Base-by-base conservation (phyloP, 2,888 invertebrate species). In the Oligia strigilis region DNA sequence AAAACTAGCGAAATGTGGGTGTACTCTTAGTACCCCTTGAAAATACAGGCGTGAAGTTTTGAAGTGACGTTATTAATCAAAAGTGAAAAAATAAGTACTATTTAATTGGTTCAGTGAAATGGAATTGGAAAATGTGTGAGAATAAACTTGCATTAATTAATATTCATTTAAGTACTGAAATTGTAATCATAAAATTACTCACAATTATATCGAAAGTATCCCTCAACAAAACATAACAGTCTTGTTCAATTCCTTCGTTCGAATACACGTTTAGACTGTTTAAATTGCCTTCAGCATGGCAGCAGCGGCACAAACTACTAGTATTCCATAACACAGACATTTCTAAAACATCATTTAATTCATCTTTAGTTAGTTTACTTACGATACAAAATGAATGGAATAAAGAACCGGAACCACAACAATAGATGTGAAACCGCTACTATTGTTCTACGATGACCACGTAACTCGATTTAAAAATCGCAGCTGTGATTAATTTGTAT, bases 221-320 rank as follows among this genome's bases (percentile, higher is more conserved):
- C 75, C 87, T 88, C 62, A 95, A 83, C 88, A 94, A 92, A 67
- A 89, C 83, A 40, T 88, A 89, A 83, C 93, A 95, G 6, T 93
- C 90, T 88, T 93, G 92, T 49, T 87, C 86, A 5, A 82, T 88
- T 49, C 88, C 92, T 74, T 92, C 91, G 72, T 90, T 83, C 2
- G 83, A 67, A 81, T 90, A 93, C 4, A 88, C 88, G 36, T 86
- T 87, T 19, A 93, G 78, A 74, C 89, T 93, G 80, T 90, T 92
- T 74, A 92, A 93, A 52, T 88, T 88, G n/a, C 93, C 93, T 72
- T 93, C 92, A 17, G 91, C 81, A 66, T 95, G 94, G 84, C 95
- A 95, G 85, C 95, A 95, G 19, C 95, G 95, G 71, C 95, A 95
- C 60, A 94, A 89, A 36, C 89, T 91, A 64, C 86, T 92, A n/a